These are phyloP conservation scores for Solea solea DNA, from an alignment of 2,113 vertebrate species.

Conservation along the genomic window DNA sequence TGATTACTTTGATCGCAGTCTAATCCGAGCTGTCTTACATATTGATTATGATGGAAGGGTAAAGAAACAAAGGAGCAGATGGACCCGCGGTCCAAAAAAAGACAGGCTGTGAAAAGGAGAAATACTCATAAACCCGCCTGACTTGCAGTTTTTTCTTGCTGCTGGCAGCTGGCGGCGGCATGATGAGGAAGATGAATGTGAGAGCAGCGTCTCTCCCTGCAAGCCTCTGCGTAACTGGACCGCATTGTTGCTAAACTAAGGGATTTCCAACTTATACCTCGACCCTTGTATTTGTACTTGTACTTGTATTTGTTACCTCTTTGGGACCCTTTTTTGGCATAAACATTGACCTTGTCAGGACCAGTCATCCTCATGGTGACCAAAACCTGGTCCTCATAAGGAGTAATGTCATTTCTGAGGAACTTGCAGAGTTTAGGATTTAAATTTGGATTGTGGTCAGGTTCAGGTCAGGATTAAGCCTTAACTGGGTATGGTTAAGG, in stretches of 20 bases:
- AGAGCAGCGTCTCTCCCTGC: conserved; percentile 35
- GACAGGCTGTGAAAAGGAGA: conserved; percentile 22
- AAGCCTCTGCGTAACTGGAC: conserved; percentile 20
- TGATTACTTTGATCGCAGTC: conserved; percentile 24
- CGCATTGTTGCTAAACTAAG: conserved; percentile 60
- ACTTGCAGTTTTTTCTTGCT: conserved; percentile 48
- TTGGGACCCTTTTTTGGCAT: too few relatives aligned
- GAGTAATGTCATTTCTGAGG: too few relatives aligned
- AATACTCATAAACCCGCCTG: conserved; percentile 40
- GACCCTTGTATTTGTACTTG: not conserved
- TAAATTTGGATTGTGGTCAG: too few relatives aligned
- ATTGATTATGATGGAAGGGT: conserved; percentile 21
- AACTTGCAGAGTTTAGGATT: too few relatives aligned
- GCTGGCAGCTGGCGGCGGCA: conserved; percentile 44
- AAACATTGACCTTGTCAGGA: too few relatives aligned
- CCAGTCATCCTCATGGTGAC: too few relatives aligned
- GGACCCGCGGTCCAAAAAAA: conserved; percentile 10
- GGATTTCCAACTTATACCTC: conserved; percentile 53
- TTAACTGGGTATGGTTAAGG: too few relatives aligned
- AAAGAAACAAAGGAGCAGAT: conserved; percentile 15
- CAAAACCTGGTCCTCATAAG: too few relatives aligned
- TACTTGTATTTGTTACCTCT: too few relatives aligned
- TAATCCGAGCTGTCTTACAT: conserved; percentile 27
- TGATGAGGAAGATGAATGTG: conserved; percentile 65
- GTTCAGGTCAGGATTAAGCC: too few relatives aligned